A percentile compares a stretch with the other conserved stretches of the same genome.
phyloP scores from a whole-genome alignment of 2,113 vertebrate species.

The Aptenodytes patagonicus region DNA sequence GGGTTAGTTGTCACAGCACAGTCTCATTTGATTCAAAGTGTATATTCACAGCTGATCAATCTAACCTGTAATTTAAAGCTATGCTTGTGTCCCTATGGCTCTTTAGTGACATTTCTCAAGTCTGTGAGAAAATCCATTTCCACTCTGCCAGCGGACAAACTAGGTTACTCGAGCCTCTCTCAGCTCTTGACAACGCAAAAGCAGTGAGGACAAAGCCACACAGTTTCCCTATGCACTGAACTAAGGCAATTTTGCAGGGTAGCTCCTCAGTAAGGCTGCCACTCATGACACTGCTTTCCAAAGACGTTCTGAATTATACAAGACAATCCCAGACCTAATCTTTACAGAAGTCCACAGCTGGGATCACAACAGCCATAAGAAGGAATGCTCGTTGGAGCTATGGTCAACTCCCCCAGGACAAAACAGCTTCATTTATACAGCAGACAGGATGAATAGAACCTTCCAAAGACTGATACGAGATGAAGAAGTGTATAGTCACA shows the following conservation, averaged over 20 bases:
- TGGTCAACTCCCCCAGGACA: neutral
- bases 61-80: neutral
- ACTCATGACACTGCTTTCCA: neutral
- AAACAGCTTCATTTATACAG: neutral
- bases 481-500: neutral
- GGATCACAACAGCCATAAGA: neutral
- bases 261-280: neutral
- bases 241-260: neutral
- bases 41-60: neutral
- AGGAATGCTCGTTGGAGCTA: neutral
- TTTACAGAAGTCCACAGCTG: neutral
- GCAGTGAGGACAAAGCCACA: accelerated
- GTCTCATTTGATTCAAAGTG: neutral
- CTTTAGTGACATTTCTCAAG: neutral
- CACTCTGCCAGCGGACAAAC: neutral
- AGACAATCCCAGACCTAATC: neutral
- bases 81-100: neutral
- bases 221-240: neutral
- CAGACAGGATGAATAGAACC: neutral
- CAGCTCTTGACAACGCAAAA: neutral
- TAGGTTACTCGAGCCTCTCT: neutral
- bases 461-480: neutral
- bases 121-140: neutral
- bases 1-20: neutral
- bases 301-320: neutral